phyloP scores from a whole-genome alignment of 2,797 vertebrate species.

The Pangasius mekongensis region DNA sequence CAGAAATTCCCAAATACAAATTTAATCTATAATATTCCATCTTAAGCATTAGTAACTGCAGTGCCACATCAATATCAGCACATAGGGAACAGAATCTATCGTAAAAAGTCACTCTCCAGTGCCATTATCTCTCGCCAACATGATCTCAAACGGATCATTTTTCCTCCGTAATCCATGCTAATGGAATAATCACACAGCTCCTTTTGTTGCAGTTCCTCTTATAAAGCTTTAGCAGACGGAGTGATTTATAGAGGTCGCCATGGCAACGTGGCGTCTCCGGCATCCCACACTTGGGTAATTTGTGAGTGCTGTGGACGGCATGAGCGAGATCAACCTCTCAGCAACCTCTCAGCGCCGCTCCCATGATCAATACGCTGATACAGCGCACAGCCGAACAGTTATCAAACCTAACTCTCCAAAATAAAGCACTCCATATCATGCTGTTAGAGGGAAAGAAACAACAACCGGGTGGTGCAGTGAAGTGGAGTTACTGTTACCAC shows the following conservation, averaged over 20 bases:
- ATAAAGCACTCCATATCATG: background rate
- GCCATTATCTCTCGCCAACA: background rate
- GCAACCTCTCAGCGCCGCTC: background rate
- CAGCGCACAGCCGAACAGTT: too few relatives aligned
- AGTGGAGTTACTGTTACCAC: background rate
- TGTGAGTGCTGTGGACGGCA: slow-evolving; percentile 20
- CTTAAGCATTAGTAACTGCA: background rate
- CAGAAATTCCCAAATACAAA: background rate
- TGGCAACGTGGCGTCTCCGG: slow-evolving; percentile 36
- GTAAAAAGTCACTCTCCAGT: too few relatives aligned
- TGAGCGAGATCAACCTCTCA: slow-evolving; percentile 16
- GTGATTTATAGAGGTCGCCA: slow-evolving; percentile 47
- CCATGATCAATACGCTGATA: background rate
- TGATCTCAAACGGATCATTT: background rate
- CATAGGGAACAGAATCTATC: background rate
- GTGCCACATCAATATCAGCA: too few relatives aligned
- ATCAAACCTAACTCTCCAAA: background rate
- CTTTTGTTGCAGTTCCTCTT: slow-evolving; percentile 11
- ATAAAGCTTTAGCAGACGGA: slow-evolving; percentile 23
- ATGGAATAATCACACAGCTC: slow-evolving; percentile 3
- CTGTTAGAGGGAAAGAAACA: background rate
- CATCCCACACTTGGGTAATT: slow-evolving; percentile 32
- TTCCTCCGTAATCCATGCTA: background rate
- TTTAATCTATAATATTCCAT: background rate
- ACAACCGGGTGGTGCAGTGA: background rate